Conservation (phyloP, 2,888 invertebrate genomes). For the Pseudococcus longispinus region DNA sequence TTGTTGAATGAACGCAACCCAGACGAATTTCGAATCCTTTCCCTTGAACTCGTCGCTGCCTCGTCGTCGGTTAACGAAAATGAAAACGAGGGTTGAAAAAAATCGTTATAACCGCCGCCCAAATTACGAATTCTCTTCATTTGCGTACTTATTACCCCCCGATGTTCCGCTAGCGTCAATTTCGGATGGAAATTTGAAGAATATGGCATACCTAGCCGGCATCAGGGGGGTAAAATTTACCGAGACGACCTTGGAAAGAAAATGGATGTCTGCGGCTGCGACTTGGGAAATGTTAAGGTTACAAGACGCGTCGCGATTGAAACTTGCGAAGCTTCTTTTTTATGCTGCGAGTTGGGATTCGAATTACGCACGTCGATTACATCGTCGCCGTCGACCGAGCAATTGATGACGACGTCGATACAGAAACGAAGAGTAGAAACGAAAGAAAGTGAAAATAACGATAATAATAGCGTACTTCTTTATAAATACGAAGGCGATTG, state of each 20-base stretch:
- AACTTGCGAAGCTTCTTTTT: background rate
- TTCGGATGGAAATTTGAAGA: background rate
- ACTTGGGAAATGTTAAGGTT: background rate
- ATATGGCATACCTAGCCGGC: no score
- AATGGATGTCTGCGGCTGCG: background rate
- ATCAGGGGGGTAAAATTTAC: background rate
- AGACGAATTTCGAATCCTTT: no score
- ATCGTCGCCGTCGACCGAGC: background rate
- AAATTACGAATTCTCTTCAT: no score
- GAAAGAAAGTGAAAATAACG: constrained; percentile 5
- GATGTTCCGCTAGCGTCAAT: no score
- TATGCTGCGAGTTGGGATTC: background rate
- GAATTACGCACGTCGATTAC: background rate
- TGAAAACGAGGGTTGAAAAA: no score
- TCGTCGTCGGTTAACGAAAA: no score
- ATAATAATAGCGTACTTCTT: background rate
- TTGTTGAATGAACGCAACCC: no score
- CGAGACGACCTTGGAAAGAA: background rate
- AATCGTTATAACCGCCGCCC: no score
- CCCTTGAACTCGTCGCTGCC: no score
- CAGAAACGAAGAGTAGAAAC: background rate
- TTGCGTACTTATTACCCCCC: no score
- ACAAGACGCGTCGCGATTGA: background rate
- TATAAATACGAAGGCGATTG: no score
- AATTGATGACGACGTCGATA: background rate